Evolutionary conservation across 1,140 invertebrate species (phyloP).

Genomic region (Heliconius himera): DNA sequence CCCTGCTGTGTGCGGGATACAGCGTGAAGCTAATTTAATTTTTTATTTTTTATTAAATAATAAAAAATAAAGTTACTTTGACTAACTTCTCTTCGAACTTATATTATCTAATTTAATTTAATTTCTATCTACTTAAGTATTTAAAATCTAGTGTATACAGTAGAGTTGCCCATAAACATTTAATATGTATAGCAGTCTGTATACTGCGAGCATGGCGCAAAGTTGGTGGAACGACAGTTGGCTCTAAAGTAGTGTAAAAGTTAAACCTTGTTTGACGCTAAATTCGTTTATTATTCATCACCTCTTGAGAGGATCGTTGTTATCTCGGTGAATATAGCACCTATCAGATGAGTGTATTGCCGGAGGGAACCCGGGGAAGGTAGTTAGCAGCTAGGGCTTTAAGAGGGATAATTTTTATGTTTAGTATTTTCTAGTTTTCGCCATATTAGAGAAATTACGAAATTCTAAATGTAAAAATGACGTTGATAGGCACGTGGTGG

Average conservation of each 20-base stretch:
- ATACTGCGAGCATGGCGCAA: background rate
- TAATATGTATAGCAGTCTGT: background rate
- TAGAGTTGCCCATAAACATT: background rate
- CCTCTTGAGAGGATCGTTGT: constrained; percentile 26
- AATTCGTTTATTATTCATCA: constrained; percentile 38
- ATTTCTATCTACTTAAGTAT: background rate
- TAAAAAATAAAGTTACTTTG: too few species aligned
- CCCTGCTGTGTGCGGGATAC: too few species aligned
- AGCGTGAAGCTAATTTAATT: too few species aligned
- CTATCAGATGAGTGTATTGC: constrained; percentile 17
- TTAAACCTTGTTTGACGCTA: constrained; percentile 32
- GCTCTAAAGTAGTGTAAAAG: constrained; percentile 31
- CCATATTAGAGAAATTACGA: background rate
- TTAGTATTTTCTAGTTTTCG: background rate
- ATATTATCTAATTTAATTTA: too few species aligned
- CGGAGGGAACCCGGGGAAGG: constrained; percentile 8
- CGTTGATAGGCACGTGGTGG: too few species aligned
- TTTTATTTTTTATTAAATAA: too few species aligned
- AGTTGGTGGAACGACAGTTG: constrained; percentile 15
- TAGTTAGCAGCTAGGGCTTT: background rate
- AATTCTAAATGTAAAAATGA: too few species aligned
- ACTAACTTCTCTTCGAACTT: too few species aligned
- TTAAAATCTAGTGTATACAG: background rate
- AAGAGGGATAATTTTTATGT: constrained; percentile 1
- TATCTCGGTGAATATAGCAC: constrained; percentile 22